Conservation (phyloP, 2,797 vertebrate genomes). For the Syngnathus rostellatus region DNA sequence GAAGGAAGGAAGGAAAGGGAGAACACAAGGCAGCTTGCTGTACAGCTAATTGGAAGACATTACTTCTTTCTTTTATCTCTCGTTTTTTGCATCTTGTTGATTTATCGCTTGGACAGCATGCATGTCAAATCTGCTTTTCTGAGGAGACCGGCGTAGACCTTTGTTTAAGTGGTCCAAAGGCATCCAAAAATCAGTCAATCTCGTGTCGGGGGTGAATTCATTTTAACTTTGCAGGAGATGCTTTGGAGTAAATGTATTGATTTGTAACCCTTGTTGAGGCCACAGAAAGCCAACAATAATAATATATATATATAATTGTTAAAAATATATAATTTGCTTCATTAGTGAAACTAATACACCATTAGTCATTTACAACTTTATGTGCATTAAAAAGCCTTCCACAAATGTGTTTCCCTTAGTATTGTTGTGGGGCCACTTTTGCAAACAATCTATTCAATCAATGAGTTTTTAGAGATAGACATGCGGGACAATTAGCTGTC, state of each 20-base stretch:
- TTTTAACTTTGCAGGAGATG: no score
- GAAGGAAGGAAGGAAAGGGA: not conserved
- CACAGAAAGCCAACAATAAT: not conserved
- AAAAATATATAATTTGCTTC: not conserved
- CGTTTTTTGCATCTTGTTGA: conserved; percentile 15
- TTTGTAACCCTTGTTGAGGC: no score
- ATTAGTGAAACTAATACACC: not conserved
- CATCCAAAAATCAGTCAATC: no score
- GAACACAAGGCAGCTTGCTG: conserved; percentile 31
- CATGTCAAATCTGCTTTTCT: not conserved
- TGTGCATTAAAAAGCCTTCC: not conserved
- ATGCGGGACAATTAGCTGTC: not conserved
- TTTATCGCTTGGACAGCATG: not conserved
- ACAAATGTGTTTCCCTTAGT: not conserved
- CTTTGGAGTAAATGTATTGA: no score
- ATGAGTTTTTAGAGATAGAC: not conserved
- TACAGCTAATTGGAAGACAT: conserved; percentile 41
- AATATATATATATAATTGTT: no score
- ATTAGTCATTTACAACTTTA: not conserved
- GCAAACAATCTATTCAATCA: not conserved
- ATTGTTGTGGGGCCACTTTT: not conserved
- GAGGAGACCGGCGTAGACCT: not conserved
- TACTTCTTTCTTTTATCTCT: conserved; percentile 20
- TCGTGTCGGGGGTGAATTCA: no score
- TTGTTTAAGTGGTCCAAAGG: not conserved